Base-by-base conservation (phyloP, 2,797 vertebrate species). In the Chelonia mydas region DNA sequence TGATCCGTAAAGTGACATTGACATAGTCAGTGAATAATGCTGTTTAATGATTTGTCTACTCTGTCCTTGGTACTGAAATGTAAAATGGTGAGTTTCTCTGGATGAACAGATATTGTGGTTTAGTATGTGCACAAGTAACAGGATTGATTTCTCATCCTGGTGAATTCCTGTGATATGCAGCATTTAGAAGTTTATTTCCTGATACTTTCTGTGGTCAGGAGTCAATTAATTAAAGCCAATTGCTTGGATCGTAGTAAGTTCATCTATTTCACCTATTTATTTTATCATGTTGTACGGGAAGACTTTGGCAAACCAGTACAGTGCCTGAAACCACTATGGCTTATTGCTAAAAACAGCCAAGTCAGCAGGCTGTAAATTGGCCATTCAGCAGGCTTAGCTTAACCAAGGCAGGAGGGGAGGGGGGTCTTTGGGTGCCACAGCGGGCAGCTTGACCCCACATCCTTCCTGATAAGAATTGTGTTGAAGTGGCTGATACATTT, bases 61-160 rank as follows among this genome's bases (percentile, higher is more conserved):
- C 77, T 89, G 54, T 92, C 83, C 87, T 61, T 92, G 87, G 91
- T 92, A 65, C 91, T 92, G 87, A 92, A 92, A 88, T 74, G 55
- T 50, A 50, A 86, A 87, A 78, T 51, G 54, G 17, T 85, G 87
- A 57, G 10, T 74, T 59, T 59, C 21, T 27, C 27, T 19, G 16
- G 17, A 50, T 53, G 65, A 59, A 45, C 10, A 59, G 12, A 25
- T 16, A n/a, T 45, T 37, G 7, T 50, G 28, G 27, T 72, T 81
- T 31, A 81, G 28, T 61, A 33, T 81, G 23, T 55, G 33, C 33
- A 21, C 37, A 81, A 88, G 54, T 37, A 59, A 54, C 6, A 17
- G 11, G 33, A 41, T 45, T 21, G 54, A 3, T 7, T 84, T 47
- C 37, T 78, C 11, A 37, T 13, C 33, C 47, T 83, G 27, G 31